A percentile compares a stretch with the other conserved stretches of the same genome.
Evolutionary conservation across 2,888 invertebrate genomes (phyloP).

Genomic region (Protodeltote pygarga): DNA sequence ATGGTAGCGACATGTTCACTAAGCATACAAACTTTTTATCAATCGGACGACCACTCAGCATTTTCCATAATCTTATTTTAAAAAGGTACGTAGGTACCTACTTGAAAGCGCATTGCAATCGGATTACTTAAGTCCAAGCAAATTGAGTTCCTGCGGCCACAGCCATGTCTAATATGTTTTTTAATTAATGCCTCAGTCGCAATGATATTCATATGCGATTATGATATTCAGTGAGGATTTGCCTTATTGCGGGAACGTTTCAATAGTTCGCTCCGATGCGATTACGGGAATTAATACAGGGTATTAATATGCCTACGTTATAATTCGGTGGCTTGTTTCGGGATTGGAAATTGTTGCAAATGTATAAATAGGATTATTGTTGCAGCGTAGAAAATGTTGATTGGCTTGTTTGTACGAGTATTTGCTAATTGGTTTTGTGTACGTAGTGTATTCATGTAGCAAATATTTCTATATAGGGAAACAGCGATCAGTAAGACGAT

Average conservation of each 20-base stretch:
- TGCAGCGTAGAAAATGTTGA: slow-evolving; percentile 13
- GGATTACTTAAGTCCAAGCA: slow-evolving; percentile 63
- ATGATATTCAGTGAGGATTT: slow-evolving; percentile 66
- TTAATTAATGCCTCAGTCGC: slow-evolving; percentile 67
- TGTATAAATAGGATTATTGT: slow-evolving; percentile 44
- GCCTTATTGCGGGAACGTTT: slow-evolving; percentile 62
- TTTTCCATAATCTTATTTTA: slow-evolving; percentile 65
- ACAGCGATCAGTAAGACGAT: too few species aligned
- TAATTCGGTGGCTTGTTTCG: slow-evolving; percentile 49
- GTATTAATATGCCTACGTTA: slow-evolving; percentile 69
- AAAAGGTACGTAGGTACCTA: slow-evolving; percentile 59
- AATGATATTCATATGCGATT: slow-evolving; percentile 60
- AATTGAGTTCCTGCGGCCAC: slow-evolving; percentile 51
- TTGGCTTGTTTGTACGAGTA: not conserved
- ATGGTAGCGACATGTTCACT: not conserved
- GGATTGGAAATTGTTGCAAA: slow-evolving; percentile 38
- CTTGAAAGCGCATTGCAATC: slow-evolving; percentile 62
- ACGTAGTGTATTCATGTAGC: too few species aligned
- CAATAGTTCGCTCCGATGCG: slow-evolving; percentile 60
- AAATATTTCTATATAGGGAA: too few species aligned
- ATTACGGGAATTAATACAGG: slow-evolving; percentile 56
- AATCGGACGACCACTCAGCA: slow-evolving; percentile 52
- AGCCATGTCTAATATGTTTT: slow-evolving; percentile 69
- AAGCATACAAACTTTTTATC: slow-evolving; percentile 35
- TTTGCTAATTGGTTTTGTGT: not conserved